Evolutionary conservation across 2,113 vertebrate species (phyloP), one percentile per base, ranked within the genome.

Genomic region (Himantopus leucocephalus): DNA sequence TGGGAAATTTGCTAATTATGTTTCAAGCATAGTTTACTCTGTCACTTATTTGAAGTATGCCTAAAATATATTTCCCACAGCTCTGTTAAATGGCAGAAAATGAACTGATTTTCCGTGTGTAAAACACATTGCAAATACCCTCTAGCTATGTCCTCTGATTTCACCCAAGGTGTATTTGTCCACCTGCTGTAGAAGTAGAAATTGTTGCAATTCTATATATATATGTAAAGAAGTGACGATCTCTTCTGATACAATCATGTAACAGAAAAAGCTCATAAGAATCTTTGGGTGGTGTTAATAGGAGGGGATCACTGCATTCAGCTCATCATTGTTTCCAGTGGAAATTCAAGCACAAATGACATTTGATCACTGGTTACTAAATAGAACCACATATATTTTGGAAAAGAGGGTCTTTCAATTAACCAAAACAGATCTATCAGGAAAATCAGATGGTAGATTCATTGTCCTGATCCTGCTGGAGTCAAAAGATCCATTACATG

Each of bases 81-180:
- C 10, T 94, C 62, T 94, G 48, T 64, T 76, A 91, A 97, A 82
- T 82, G 47, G 26, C 58, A 91, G 84, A 85, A 96, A 97, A 92
- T 64, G 8, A 84, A 94, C 18, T 67, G 32, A 62, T 79, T 96
- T 96, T 97, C 87, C 71, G 19, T 13, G 20, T 52, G 52, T 48
- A 73, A 81, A 71, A 88, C 21, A 48, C n/a, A 39, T 47, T 74
- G 62, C 6, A 55, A 93, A 20, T 63, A 84, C 30, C 10, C 10
- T 64, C 11, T 84, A 67, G 4, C 11, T 48, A 15, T 9, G 6
- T 66, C 35, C 35, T 94, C 74, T 17, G 14, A 83, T 95, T 94
- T 95, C 26, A 95, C 30, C 10, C 32, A 34, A 48, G n/a, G 23
- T 45, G 2, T 83, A 63, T 73, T 93, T 43, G 10, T 81, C 84